These are phyloP conservation scores for Drosophila melanogaster DNA, from an alignment of 1,140 invertebrate genomes.

Conservation along the genomic window DNA sequence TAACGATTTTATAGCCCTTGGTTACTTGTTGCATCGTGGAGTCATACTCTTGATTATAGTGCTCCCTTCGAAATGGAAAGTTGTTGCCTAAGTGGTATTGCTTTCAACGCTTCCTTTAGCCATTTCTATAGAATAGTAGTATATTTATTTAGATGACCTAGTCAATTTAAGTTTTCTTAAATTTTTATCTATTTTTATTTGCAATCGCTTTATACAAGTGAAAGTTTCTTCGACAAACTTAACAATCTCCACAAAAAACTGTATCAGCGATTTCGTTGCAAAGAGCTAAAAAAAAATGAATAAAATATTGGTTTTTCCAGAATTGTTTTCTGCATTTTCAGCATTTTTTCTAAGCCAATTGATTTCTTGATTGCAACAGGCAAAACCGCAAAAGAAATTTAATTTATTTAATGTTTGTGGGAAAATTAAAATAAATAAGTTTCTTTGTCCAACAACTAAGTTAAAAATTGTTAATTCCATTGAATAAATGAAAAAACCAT, in stretches of 20 bases:
- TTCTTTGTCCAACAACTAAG: too few relatives aligned
- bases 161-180: neutral
- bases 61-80: conserved; percentile 28
- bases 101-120: neutral
- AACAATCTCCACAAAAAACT: conserved; percentile 13
- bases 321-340: conserved; percentile 8
- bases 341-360: conserved; percentile 18
- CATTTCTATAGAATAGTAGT: neutral
- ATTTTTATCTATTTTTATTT: conserved; percentile 7
- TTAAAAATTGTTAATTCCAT: too few relatives aligned
- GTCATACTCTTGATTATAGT: conserved; percentile 20
- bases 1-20: conserved; percentile 60
- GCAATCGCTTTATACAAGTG: conserved; percentile 11
- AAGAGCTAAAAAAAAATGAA: conserved; percentile 15
- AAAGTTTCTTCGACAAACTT: conserved; percentile 7
- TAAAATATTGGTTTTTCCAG: neutral
- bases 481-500: too few relatives aligned
- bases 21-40: conserved; percentile 64
- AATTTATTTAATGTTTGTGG: too few relatives aligned
- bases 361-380: conserved; percentile 20
- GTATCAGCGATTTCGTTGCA: conserved; percentile 14
- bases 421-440: too few relatives aligned
- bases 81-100: conserved; percentile 19
- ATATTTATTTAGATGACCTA: neutral
- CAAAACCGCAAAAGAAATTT: neutral